phyloP scores from a whole-genome alignment of 2,888 invertebrate genomes.

The Drosophila mulleri region DNA sequence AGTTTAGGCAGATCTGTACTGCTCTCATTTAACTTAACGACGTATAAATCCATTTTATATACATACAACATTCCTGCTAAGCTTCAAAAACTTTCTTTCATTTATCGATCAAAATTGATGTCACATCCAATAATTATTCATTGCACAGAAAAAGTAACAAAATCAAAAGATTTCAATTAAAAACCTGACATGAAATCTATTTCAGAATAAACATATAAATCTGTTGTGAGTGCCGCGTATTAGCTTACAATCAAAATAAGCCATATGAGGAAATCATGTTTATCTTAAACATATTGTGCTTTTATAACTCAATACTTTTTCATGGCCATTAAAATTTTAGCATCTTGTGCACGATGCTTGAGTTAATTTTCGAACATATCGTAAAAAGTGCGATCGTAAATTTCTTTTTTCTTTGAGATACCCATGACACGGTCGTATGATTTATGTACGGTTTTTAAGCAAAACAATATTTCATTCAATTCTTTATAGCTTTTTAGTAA shows the following conservation, averaged over 20 bases:
- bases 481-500: slow-evolving; percentile 23
- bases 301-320: slow-evolving; percentile 34
- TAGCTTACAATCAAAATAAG: slow-evolving; percentile 5
- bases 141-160: background rate
- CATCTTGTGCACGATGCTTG: slow-evolving; percentile 35
- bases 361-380: slow-evolving; percentile 56
- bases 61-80: background rate
- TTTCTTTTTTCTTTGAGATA: slow-evolving; percentile 11
- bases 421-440: slow-evolving; percentile 57
- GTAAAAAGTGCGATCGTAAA: slow-evolving; percentile 67
- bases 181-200: background rate
- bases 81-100: background rate
- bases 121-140: no score
- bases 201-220: background rate
- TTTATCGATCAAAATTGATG: no score
- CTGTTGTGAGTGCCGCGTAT: background rate
- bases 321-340: slow-evolving; percentile 24
- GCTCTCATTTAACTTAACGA: background rate
- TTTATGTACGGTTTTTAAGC: slow-evolving; percentile 50
- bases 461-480: slow-evolving; percentile 43
- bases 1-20: no score
- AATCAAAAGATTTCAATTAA: background rate
- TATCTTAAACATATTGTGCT: slow-evolving; percentile 15
- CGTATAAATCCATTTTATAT: background rate
- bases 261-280: slow-evolving; percentile 2